Evolutionary conservation across 2,888 invertebrate genomes (phyloP).

Genomic region (Rhodophaea formosa): DNA sequence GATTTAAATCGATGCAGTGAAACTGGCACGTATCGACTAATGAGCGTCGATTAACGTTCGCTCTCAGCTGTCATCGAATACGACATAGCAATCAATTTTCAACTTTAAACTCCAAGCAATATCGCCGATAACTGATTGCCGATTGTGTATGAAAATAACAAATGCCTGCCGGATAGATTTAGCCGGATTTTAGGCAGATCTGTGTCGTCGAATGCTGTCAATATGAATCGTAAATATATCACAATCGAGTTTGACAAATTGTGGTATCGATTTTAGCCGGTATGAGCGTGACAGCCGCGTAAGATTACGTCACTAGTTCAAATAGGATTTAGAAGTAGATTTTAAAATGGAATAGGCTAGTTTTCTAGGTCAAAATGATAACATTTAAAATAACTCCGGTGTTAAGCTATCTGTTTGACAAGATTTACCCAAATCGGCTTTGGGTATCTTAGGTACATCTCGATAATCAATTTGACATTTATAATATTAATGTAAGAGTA

Average conservation of each 20-base stretch:
- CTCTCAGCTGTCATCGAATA: conserved; percentile 64
- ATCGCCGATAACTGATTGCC: conserved; percentile 30
- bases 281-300: conserved; percentile 3
- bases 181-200: conserved; percentile 60
- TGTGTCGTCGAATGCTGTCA: conserved; percentile 55
- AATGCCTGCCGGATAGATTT: conserved; percentile 64
- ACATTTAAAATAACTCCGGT: too few species aligned
- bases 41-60: conserved; percentile 63
- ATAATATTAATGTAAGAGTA: too few species aligned
- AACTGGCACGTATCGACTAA: conserved; percentile 50
- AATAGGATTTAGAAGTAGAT: conserved; percentile 4
- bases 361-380: too few species aligned
- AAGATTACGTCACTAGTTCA: conserved; percentile 14
- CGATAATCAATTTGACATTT: too few species aligned
- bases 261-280: conserved; percentile 19
- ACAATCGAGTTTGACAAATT: conserved; percentile 44
- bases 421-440: too few species aligned
- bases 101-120: conserved; percentile 28
- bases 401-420: not conserved
- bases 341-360: not conserved
- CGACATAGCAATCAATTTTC: conserved; percentile 48
- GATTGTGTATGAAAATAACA: conserved; percentile 39
- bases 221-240: conserved; percentile 40
- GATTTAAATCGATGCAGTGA: conserved; percentile 47
- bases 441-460: too few species aligned